A percentile compares a stretch with the other conserved stretches of the same genome.
phyloP scores from a whole-genome alignment of 2,113 vertebrate species.

The Colossoma macropomum region DNA sequence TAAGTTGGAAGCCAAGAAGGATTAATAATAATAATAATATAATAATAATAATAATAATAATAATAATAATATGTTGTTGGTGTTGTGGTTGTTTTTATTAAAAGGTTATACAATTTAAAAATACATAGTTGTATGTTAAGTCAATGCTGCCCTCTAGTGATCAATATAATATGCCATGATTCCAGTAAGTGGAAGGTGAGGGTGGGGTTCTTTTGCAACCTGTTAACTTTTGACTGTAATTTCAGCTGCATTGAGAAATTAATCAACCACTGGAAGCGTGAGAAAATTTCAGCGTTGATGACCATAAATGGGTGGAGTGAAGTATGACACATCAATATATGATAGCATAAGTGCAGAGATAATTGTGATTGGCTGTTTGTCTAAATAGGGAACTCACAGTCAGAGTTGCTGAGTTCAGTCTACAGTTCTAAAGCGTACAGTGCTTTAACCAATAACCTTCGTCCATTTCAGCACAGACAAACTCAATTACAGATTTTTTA shows the following conservation, averaged over 20 bases:
- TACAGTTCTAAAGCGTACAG: not conserved
- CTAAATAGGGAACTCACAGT: not conserved
- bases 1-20: no score
- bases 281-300: not conserved
- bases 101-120: no score
- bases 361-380: not conserved
- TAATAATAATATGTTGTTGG: no score
- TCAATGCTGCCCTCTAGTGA: conserved; percentile 10
- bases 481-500: not conserved
- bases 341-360: not conserved
- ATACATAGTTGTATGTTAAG: no score
- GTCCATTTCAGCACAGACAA: not conserved
- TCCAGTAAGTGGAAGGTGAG: not conserved
- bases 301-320: not conserved
- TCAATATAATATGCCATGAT: not conserved
- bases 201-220: conserved; percentile 1
- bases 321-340: not conserved
- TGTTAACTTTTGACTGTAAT: not conserved
- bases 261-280: not conserved
- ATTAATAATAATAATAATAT: no score
- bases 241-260: not conserved
- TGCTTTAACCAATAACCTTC: not conserved
- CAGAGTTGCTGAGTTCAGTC: not conserved
- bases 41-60: no score
- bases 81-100: no score